Evolutionary conservation across 2,888 invertebrate genomes (phyloP).

Genomic region (Calephelis perditalis): DNA sequence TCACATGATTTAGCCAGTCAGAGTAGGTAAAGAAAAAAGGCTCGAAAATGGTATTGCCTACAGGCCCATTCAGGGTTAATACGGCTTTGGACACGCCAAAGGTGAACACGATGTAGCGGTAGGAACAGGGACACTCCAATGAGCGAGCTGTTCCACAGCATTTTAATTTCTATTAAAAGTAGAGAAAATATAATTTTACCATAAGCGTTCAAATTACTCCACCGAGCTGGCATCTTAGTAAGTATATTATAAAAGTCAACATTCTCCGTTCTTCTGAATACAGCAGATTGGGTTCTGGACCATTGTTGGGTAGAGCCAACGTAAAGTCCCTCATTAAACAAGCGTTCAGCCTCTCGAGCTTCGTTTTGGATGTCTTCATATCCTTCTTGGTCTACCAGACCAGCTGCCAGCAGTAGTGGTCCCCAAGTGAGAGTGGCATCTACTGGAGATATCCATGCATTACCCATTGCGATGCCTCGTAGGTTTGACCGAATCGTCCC

Average conservation of each 20-base stretch:
- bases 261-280: conserved; percentile 77
- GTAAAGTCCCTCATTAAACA: conserved; percentile 79
- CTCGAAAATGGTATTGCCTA: no score
- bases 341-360: conserved; percentile 75
- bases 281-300: conserved; percentile 80
- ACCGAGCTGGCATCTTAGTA: conserved; percentile 53
- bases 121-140: no score
- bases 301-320: conserved; percentile 80
- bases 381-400: conserved; percentile 84
- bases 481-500: conserved; percentile 83
- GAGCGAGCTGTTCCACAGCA: no score
- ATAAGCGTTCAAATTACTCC: conserved; percentile 18
- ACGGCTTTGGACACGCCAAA: no score
- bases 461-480: conserved; percentile 89
- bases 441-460: conserved; percentile 93
- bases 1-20: no score
- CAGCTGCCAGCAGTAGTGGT: conserved; percentile 85
- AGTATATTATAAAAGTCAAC: conserved; percentile 92
- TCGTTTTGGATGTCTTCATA: conserved; percentile 75
- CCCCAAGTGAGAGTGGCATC: conserved; percentile 92
- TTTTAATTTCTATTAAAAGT: no score
- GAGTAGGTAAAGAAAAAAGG: no score
- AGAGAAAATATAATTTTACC: conserved; percentile 13
- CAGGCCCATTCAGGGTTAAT: no score
- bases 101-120: no score